Evolutionary conservation across 2,797 vertebrate genomes (phyloP), one percentile per base, ranked within the genome.

Genomic region (Salmo trutta): DNA sequence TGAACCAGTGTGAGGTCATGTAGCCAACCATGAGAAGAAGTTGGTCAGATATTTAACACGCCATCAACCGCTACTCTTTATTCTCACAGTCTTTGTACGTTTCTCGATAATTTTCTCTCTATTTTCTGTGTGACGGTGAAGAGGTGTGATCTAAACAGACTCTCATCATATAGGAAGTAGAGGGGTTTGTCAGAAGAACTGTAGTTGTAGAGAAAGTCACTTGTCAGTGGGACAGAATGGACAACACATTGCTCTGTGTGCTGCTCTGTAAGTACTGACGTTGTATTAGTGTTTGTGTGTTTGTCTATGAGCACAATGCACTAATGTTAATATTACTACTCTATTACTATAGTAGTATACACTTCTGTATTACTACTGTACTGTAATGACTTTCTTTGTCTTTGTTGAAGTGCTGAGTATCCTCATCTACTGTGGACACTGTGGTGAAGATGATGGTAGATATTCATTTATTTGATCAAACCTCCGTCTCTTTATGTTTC

Each of bases 391-490:
- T n/a, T 21, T 51, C n/a, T 70, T 10, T 2, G 59, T 66, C 66
- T 84, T 56, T 75, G 12, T 86, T 80, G 53, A n/a, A 87, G 86
- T 80, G 77, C 12, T 29, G 53, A 54, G 15, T 54, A 54, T 17
- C 14, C 53, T 54, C 64, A 47, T 79, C 33, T 6, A 27, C 31
- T 19, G 52, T 71, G 71, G 77, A 78, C 71, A 75, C 0, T 4
- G 53, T 72, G 56, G 79, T 79, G 82, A 83, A 84, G 41, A 17
- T 19, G 5, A 74, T 62, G 4, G 71, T 31, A 24, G 10, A 27
- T 41, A 36, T 41, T 41, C n/a, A 19, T 56, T 56, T 19, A 64
- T 4, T 65, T 65, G n/a, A 65, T 56, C 54, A 56, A 16, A 54
- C 12, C 62, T 65, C 62, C 21, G 29, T 65, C n/a, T 65, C 62